These are phyloP conservation scores for Nothocercus nigrocapillus DNA, from an alignment of 2,113 vertebrate genomes.

Conservation along the genomic window DNA sequence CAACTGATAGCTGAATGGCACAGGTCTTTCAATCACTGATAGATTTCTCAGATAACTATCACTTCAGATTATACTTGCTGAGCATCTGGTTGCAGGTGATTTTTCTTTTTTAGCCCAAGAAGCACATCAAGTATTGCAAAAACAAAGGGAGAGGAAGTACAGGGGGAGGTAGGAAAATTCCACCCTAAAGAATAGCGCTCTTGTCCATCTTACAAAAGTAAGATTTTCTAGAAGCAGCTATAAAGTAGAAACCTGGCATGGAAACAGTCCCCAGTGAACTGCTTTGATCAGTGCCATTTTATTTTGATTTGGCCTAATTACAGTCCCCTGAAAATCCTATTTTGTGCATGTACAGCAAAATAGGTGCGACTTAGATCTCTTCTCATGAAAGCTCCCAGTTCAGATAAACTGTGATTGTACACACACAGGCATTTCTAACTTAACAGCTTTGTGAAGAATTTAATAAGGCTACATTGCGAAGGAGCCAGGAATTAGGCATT, in stretches of 20 bases:
- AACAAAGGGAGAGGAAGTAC: background rate
- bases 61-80: background rate
- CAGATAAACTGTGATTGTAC: background rate
- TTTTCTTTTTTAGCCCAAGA: background rate
- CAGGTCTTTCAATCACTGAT: background rate
- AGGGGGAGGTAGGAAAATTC: background rate
- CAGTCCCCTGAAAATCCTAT: background rate
- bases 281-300: background rate
- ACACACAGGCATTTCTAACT: background rate
- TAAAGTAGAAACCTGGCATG: background rate
- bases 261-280: background rate
- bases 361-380: background rate
- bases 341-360: background rate
- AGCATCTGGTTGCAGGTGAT: background rate
- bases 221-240: background rate
- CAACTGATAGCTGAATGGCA: background rate
- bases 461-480: background rate
- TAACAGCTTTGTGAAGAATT: background rate
- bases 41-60: background rate
- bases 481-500: background rate
- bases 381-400: background rate
- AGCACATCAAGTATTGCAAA: background rate
- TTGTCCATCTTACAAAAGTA: background rate
- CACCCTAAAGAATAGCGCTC: background rate
- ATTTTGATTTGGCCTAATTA: background rate